Evolutionary conservation across 2,113 vertebrate genomes (phyloP).

Genomic region (Nyctibius bracteatus): DNA sequence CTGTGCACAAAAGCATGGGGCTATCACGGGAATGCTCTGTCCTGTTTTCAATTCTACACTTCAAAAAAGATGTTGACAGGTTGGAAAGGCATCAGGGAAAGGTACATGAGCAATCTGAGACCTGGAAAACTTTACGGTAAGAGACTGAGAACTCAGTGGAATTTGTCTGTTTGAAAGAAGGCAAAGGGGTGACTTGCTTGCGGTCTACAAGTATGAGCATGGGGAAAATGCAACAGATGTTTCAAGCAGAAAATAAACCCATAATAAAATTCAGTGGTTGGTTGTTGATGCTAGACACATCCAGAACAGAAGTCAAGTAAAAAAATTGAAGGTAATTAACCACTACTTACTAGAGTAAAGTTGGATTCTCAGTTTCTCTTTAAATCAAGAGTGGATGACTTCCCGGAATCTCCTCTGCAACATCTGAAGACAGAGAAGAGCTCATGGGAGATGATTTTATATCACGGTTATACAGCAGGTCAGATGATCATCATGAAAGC

Average conservation of each 20-base stretch:
- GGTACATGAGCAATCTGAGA: not conserved
- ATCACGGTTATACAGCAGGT: not conserved
- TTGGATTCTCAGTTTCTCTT: not conserved
- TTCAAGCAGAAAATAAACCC: conserved; percentile 40
- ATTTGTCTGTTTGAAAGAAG: not conserved
- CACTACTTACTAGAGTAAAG: conserved; percentile 31
- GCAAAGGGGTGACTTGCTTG: conserved; percentile 21
- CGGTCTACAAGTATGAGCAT: conserved; percentile 35
- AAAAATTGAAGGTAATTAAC: conserved; percentile 10
- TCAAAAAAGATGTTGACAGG: not conserved
- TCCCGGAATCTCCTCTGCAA: not conserved
- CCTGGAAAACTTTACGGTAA: not conserved
- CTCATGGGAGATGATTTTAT: not conserved
- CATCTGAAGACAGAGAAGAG: not conserved
- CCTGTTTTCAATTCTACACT: not conserved
- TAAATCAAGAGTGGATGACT: not conserved
- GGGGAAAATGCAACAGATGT: conserved; percentile 47
- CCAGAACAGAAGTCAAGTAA: conserved; percentile 21
- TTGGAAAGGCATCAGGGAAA: conserved; percentile 26
- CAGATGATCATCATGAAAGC: not conserved
- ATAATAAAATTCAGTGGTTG: conserved; percentile 48
- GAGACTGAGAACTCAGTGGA: not conserved
- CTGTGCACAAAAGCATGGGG: not conserved
- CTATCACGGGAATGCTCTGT: not conserved
- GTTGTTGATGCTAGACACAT: conserved; percentile 19